phyloP scores from a whole-genome alignment of 2,888 invertebrate species.

The Anthophora plumipes region DNA sequence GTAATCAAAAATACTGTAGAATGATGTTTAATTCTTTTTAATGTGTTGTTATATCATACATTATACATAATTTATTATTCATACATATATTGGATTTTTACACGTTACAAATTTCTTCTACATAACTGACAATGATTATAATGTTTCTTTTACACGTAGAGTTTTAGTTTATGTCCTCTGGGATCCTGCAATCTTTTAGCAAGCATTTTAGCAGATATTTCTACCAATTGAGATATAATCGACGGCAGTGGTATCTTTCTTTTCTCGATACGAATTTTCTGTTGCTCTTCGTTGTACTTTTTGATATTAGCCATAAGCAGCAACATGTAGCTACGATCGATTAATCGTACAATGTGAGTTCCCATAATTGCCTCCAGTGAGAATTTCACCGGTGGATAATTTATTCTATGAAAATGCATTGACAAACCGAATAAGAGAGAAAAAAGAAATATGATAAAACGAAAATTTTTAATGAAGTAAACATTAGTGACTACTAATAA shows the following conservation, averaged over 20 bases:
- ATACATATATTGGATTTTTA: too few species aligned
- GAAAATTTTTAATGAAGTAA: neutral
- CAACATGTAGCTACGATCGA: constrained; percentile 89
- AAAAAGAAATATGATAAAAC: neutral
- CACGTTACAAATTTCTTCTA: neutral
- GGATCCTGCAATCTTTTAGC: neutral
- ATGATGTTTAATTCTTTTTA: neutral
- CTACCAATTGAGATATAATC: constrained; percentile 32
- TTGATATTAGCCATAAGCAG: constrained; percentile 87
- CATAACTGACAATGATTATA: neutral
- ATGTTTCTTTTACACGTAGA: constrained; percentile 7
- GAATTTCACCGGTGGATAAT: constrained; percentile 88
- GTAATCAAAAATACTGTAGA: neutral
- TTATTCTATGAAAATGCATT: constrained; percentile 85
- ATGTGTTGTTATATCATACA: neutral
- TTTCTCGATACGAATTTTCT: constrained; percentile 48
- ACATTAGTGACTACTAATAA: neutral
- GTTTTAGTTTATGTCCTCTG: constrained; percentile 1
- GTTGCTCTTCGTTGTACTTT: constrained; percentile 26
- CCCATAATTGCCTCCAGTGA: constrained; percentile 90
- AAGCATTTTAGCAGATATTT: constrained; percentile 27
- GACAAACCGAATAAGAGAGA: neutral
- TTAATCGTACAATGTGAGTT: constrained; percentile 88
- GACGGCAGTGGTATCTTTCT: constrained; percentile 40
- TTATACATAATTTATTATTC: neutral